These are phyloP conservation scores for Drosophila anceps DNA, from an alignment of 2,888 invertebrate genomes.

Conservation along the genomic window DNA sequence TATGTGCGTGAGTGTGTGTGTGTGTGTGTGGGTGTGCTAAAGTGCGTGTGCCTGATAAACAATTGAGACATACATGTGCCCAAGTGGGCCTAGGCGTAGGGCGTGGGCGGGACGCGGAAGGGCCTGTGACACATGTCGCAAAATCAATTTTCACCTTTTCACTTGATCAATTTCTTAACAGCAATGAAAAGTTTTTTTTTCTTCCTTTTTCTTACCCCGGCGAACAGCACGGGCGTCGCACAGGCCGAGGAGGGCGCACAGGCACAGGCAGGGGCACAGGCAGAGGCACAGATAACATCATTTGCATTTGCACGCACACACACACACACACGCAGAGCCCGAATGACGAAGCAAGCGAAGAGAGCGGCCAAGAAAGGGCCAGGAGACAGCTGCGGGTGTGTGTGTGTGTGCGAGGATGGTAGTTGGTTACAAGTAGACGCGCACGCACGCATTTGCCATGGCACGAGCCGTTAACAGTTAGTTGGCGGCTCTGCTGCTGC, in stretches of 20 bases:
- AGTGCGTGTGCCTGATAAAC: constrained; percentile 65
- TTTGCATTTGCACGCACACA: constrained; percentile 67
- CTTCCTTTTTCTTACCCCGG: constrained; percentile 18
- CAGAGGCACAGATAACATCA: constrained; percentile 70
- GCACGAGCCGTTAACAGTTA: constrained; percentile 77
- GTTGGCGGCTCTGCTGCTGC: constrained; percentile 51
- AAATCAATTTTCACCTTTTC: constrained; percentile 82
- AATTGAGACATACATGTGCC: constrained; percentile 61
- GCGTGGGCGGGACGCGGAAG: background rate
- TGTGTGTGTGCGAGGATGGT: background rate
- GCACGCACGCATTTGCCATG: constrained; percentile 63
- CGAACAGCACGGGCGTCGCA: constrained; percentile 1
- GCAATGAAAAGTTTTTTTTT: constrained; percentile 71
- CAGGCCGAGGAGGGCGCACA: constrained; percentile 23
- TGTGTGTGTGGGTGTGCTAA: constrained; percentile 15
- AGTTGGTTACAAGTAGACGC: constrained; percentile 37
- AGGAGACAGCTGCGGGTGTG: background rate
- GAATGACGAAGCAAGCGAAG: constrained; percentile 16
- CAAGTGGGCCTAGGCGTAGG: background rate
- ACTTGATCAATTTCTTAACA: constrained; percentile 81
- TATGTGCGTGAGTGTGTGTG: background rate
- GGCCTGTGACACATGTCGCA: constrained; percentile 68
- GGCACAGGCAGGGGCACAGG: constrained; percentile 12
- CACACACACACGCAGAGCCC: background rate
- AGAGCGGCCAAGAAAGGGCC: background rate